These are phyloP conservation scores for Nipponia nippon DNA, from an alignment of 2,113 vertebrate species.

Conservation along the genomic window DNA sequence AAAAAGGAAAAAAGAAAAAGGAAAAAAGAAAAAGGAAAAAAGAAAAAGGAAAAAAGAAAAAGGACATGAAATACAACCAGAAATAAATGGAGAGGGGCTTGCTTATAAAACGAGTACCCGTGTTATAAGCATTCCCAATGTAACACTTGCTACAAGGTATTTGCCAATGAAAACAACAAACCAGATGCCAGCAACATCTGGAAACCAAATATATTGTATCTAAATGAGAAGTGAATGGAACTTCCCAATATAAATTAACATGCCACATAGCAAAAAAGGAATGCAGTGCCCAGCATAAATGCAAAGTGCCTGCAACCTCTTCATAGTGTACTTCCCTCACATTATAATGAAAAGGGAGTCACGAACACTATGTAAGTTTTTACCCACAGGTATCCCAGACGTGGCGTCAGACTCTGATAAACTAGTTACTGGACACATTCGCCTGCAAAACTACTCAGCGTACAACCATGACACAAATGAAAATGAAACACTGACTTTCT, in stretches of 20 bases:
- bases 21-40: neutral
- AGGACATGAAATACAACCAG: neutral
- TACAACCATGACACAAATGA: neutral
- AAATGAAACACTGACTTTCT: neutral
- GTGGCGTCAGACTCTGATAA: neutral
- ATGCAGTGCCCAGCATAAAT: neutral
- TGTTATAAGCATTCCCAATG: neutral
- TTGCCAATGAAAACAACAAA: slow-evolving; percentile 19
- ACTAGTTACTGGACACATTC: neutral
- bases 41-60: no score
- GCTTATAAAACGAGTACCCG: no score
- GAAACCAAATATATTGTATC: neutral
- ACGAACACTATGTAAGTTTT: neutral
- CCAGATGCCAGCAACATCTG: slow-evolving; percentile 8
- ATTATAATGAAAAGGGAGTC: neutral
- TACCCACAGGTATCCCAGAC: neutral
- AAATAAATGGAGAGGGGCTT: neutral
- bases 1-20: neutral
- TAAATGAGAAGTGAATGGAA: neutral
- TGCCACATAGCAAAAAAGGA: neutral
- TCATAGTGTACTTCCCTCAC: neutral
- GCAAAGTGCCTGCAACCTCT: neutral
- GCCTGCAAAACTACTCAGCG: neutral
- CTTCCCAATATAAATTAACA: neutral
- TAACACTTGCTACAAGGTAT: neutral